Evolutionary conservation across 2,888 invertebrate species (phyloP), one percentile per base, ranked within the genome.

Genomic region (Leptopilina drosophilae): DNA sequence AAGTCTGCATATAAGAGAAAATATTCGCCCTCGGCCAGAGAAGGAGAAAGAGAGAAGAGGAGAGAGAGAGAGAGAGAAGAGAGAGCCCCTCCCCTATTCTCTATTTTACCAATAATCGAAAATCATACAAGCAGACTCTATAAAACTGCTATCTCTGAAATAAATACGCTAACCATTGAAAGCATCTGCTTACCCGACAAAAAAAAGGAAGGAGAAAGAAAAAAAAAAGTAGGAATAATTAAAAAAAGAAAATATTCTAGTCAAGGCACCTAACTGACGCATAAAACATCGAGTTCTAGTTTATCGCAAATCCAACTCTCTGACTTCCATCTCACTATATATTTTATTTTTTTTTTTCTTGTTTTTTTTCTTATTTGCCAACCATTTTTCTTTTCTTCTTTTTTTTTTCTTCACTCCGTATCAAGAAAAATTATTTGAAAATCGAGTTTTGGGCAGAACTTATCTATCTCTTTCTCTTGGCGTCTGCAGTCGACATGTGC

Each of bases 351-450:
- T 76, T n/a, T 66, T 15, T 49, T 14, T 14, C 14, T 12, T 59
- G 20, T 66, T 33, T 46, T 62, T 78, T 78, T 73, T 78, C 9
- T 65, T 14, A 42, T 33, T 65, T 20, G 49, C 33, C 73, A 49
- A 33, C 53, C 33, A 40, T 14, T 12, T 49, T 53, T 14, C 11
- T 40, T 33, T 33, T 33, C 33, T 33, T 33, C n/a, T n/a, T 12
- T 49, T 53, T 14, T 15, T 40, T 33, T 33, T 33, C 33, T 33
- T 33, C 33, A 33, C 3, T 33, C n/a, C 56, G 40, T 5, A 75
- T n/a, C 69, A 78, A 78, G 73, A 64, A 64, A 78, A 78, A n/a
- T n/a, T 78, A 67, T 73, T 78, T 65, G 75, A 78, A 78, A 78
- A 53, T 75, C 67, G 76, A 78, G 67, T 65, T 14, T 53, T 14